Evolutionary conservation across 2,888 invertebrate species (phyloP), one percentile per base, ranked within the genome.

Genomic region (Rhorus exstirpatorius): DNA sequence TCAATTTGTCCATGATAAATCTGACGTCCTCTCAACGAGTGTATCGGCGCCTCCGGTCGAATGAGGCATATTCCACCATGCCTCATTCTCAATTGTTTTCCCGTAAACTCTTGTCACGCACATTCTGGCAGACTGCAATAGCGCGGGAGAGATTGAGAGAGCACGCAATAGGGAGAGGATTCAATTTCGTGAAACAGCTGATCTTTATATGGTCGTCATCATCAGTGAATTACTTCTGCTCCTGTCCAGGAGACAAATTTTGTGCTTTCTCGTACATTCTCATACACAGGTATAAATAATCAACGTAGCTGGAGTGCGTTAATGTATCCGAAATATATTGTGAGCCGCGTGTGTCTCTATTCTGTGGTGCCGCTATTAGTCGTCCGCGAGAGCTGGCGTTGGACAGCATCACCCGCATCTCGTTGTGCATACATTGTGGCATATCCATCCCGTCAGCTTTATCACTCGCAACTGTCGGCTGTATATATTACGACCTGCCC

Each of bases 401-500:
- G 35, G 12, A 53, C 55, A 49, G 46, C 44, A 26, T 51, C 35
- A 46, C 17, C 26, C 14, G 31, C 12, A 38, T 24, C 71, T 72
- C 67, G 71, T 51, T 19, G 65, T 53, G 46, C 70, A 31, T 26
- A 10, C 35, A 55, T 53, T 12, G 6, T 21, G 31, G 46, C 55
- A 70, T 49, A 70, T 68, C 60, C 44, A 35, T 31, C 38, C 21
- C 24, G 21, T 26, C 49, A 77, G 72, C 77, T 81, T 81, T 81
- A 77, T 71, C 77, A 72, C 41, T 53, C 67, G 38, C 26, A 17
- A 58, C 26, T 67, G 46, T 26, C 44, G 77, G 38, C 53, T 26
- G 14, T 72, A n/a, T n/a, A n/a, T n/a, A 58, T 55, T 55, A 44
- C 24, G 35, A 67, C 72, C 65, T 58, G 24, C 12, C 46, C 61